These are phyloP conservation scores for Stenodema calcarata DNA, from an alignment of 2,888 invertebrate species.

Conservation along the genomic window DNA sequence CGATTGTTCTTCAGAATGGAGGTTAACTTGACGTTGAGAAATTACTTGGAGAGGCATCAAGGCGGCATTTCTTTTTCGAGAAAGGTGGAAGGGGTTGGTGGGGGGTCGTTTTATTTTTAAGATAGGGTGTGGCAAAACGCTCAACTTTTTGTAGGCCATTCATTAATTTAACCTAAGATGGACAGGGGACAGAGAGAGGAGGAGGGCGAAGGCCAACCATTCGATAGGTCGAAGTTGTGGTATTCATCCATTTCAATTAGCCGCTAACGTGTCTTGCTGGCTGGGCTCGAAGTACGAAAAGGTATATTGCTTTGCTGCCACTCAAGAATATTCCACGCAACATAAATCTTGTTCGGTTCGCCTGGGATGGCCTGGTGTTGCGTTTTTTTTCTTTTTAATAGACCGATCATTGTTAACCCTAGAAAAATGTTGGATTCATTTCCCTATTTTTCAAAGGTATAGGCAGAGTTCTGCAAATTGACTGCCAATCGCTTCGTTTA, in stretches of 20 bases:
- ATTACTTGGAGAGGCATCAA: constrained; percentile 9
- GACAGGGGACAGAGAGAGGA: background rate
- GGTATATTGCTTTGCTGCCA: background rate
- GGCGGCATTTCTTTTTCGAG: background rate
- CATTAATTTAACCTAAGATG: constrained; percentile 19
- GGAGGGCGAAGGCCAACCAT: background rate
- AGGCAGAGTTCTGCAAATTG: no score
- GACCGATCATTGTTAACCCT: no score
- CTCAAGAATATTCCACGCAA: background rate
- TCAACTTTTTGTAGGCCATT: constrained; percentile 34
- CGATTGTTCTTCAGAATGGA: constrained; percentile 21
- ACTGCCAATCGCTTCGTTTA: no score
- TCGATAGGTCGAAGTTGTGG: constrained; percentile 2
- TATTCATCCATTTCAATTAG: constrained; percentile 33
- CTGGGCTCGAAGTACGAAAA: background rate
- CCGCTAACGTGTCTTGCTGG: background rate
- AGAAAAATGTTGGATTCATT: no score
- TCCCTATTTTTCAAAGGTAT: no score
- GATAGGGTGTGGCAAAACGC: constrained; percentile 1
- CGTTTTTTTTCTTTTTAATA: no score
- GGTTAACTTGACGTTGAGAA: constrained; percentile 35
- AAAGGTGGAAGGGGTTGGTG: background rate
- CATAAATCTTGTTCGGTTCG: background rate
- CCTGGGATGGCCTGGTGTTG: no score
- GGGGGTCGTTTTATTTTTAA: constrained; percentile 13